Evolutionary conservation across 2,888 invertebrate genomes (phyloP), one percentile per base, ranked within the genome.

Genomic region (Ectemnius cavifrons): DNA sequence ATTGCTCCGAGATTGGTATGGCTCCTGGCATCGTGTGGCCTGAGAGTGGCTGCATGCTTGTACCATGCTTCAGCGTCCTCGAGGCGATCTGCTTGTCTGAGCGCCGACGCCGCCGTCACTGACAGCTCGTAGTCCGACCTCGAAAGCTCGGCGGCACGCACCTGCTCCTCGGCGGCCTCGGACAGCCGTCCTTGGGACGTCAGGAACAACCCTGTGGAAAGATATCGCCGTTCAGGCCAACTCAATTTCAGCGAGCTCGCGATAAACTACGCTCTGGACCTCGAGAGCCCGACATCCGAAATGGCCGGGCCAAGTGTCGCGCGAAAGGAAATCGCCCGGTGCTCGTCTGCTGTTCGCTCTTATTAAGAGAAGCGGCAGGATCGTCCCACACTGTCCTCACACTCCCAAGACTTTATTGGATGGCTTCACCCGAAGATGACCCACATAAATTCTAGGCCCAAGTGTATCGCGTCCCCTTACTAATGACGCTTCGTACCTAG

Each of bases 1-100:
- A 99, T 98, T 71, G 98, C 98, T 27, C 98, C 99, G 70, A 98
- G 93, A 91, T 99, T 98, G 87, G 98, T 97, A 91, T 98, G 97
- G 72, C 97, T 96, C 81, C 97, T 94, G 0, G 98, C 96, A 88
- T 97, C 97, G 95, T 97, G 91, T 0, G 93, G 92, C 79, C 92
- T 90, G 63, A 93, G 77, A 18, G 88, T 88, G 5, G 92, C 91
- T 62, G 92, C 98, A 89, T 94, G 94, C 68, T 96, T 93, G 92
- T 98, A 98, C 95, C 97, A 97, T 71, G 93, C 92, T 90, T 98
- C 98, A 0, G 98, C 97, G 79, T 96, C 95, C 52, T 93, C 92
- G 85, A 96, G 95, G 67, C 96, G 94, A 68, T 95, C 95, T 20
- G 96, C 95, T 88, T 97, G 95, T 63, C 98, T 92, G 82, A 98